A percentile compares a stretch with the other conserved stretches of the same genome.
These are phyloP conservation scores for Erythrolamprus reginae DNA, from an alignment of 2,113 vertebrate species.

Conservation along the genomic window DNA sequence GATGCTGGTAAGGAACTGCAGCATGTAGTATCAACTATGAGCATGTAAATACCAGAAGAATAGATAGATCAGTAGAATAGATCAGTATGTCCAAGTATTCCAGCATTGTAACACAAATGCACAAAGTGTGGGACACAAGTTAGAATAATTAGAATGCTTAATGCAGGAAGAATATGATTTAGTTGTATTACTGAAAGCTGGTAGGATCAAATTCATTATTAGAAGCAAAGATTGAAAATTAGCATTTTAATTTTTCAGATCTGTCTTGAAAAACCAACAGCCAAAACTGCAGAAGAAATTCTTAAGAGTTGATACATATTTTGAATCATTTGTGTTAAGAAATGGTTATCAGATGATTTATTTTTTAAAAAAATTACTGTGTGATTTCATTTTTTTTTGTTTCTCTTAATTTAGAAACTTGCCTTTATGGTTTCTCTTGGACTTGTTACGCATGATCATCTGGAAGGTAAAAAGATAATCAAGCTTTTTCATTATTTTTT, in stretches of 20 bases:
- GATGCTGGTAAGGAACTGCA: not conserved
- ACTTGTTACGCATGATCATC: slow-evolving; percentile 92
- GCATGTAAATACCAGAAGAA: not conserved
- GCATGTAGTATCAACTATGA: not conserved
- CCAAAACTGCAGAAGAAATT: not conserved
- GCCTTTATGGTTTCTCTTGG: slow-evolving; percentile 98
- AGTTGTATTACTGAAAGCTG: not conserved
- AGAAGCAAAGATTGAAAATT: not conserved
- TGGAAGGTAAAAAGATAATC: slow-evolving; percentile 82
- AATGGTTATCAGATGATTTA: not conserved
- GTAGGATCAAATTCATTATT: not conserved
- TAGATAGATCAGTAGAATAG: too few species aligned
- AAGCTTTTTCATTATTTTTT: not conserved
- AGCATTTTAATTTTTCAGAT: not conserved
- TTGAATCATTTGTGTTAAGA: not conserved
- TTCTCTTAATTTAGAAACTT: slow-evolving; percentile 82
- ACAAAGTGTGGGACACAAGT: not conserved
- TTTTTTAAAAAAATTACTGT: not conserved
- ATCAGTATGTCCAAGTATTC: not conserved
- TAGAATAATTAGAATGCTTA: not conserved
- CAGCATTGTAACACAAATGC: not conserved
- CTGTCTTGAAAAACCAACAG: not conserved
- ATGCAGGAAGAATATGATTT: not conserved
- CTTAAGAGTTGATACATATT: slow-evolving; percentile 1
- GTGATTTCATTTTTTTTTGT: slow-evolving; percentile 17